Percentiles rank a stretch among this genome's conserved stretches.
phyloP scores from a whole-genome alignment of 2,797 vertebrate species.

The Cossypha niveicapilla region DNA sequence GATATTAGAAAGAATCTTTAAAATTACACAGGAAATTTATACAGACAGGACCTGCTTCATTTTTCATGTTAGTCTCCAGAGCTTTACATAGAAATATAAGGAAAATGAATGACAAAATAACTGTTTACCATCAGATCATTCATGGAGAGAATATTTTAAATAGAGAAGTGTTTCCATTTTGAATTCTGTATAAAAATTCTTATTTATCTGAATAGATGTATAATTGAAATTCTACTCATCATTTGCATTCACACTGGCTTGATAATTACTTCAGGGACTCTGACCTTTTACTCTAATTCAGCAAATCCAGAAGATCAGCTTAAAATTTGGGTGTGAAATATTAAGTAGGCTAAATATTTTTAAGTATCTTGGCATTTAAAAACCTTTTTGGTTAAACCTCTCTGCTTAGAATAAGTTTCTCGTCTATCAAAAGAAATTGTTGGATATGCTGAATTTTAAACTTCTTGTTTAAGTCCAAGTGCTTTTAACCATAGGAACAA shows the following conservation, averaged over 20 bases:
- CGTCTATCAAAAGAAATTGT: not conserved
- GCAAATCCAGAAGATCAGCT: not conserved
- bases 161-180: not conserved
- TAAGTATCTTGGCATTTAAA: not conserved
- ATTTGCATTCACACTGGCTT: not conserved
- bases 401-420: not conserved
- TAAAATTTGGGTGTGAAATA: not conserved
- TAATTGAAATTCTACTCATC: not conserved
- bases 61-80: not conserved
- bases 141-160: not conserved
- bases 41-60: not conserved
- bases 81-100: not conserved
- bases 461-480: not conserved
- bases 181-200: not conserved
- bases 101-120: not conserved
- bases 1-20: not conserved
- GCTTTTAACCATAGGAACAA: not conserved
- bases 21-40: not conserved
- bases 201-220: not conserved
- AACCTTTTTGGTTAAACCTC: not conserved
- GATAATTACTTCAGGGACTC: not conserved
- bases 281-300: not conserved
- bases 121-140: not conserved
- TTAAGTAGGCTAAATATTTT: not conserved
- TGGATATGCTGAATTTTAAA: not conserved